Evolutionary conservation across 2,113 vertebrate genomes (phyloP).

Genomic region (Anguilla rostrata): DNA sequence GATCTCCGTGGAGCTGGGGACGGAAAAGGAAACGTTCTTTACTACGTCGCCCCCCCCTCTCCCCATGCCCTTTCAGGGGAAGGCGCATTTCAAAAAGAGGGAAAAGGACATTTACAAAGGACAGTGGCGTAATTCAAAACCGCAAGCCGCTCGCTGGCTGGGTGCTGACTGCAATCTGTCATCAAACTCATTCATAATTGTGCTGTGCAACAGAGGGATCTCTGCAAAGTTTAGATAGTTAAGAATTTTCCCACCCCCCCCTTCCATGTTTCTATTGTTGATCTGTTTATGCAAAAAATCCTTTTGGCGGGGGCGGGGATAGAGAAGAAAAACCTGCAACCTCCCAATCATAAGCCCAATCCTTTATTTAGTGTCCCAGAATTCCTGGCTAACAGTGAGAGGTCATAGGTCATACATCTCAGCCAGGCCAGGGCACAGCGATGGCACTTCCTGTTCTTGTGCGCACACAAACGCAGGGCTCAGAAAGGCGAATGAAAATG

Average conservation of each 20-base stretch:
- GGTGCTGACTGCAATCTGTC: not conserved
- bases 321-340: not conserved
- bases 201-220: not conserved
- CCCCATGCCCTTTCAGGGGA: not conserved
- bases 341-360: not conserved
- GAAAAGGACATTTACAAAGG: not conserved
- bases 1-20: slow-evolving; percentile 86
- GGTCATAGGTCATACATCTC: not conserved
- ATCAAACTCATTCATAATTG: not conserved
- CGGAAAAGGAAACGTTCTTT: not conserved
- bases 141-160: not conserved
- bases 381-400: not conserved
- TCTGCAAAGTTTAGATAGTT: no score
- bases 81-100: not conserved
- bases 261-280: no score
- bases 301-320: no score
- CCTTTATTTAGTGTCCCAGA: not conserved
- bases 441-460: not conserved
- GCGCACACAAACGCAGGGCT: not conserved
- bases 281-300: no score
- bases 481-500: not conserved
- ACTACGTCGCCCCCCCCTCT: not conserved
- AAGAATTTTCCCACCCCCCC: no score
- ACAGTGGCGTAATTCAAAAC: not conserved
- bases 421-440: not conserved